Percentiles rank a stretch among this genome's conserved stretches.
Evolutionary conservation across 2,113 vertebrate genomes (phyloP).

Genomic region (Oryctolagus cuniculus): mOryCun1.1 NC_091436.1:35484001-35484500

Average conservation of each 20-base stretch:
- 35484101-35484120: not conserved
- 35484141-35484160: not conserved
- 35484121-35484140: not conserved
- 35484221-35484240: not conserved
- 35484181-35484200: not conserved
- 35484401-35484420: not conserved
- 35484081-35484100: not conserved
- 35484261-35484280: not conserved
- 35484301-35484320: not conserved
- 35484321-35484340: not conserved
- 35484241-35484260: not conserved
- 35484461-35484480: conserved; percentile 10
- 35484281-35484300: not conserved
- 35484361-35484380: conserved; percentile 4
- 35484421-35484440: not conserved
- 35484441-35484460: not conserved
- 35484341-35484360: not conserved
- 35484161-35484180: conserved; percentile 7
- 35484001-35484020: not conserved
- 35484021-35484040: conserved; percentile 14
- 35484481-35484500: not conserved
- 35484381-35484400: not conserved
- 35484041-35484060: not conserved
- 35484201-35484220: not conserved
- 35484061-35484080: not conserved